Base-by-base conservation (phyloP, 2,888 invertebrate genomes). In the Parascotia fuliginaria region DNA sequence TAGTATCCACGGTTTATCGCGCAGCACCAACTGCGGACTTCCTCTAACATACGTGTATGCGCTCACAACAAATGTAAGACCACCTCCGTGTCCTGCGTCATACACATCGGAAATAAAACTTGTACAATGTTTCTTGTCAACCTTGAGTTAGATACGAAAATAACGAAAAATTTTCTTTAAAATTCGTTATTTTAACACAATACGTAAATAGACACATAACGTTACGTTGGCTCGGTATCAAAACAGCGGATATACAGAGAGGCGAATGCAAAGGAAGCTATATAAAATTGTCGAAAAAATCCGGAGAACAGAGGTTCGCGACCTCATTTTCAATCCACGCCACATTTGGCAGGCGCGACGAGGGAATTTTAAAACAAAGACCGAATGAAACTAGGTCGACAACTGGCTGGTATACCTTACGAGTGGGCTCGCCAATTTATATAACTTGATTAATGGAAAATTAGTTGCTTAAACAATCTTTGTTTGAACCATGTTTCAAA, bases 311-410 rank as follows among this genome's bases (percentile, higher is more conserved):
- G 59, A 41, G 59, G 63, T 60, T 69, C 74, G 70, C 75, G 79
- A 78, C 81, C 83, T 61, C 69, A 60, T 65, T 68, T 65, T 60
- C 62, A 58, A 73, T 73, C 70, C 69, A 64, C 70, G 67, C 70
- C 71, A 77, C 77, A 79, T 84, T 85, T 84, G 85, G 83, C 83
- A 81, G 56, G 67, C 76, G 72, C 75, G 70, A 50, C 65, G 65
- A 70, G 66, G 70, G 67, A 77, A 75, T 79, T 81, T 83, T 81
- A 78, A 82, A 84, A 85, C 84, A 84, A 82, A 76, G 79, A 64
- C 45, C 39, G 36, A 62, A 65, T 61, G 55, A 44, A 63, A 65
- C 48, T 61, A 44, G 70, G 65, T 60, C 60, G 62, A 54, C 48
- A 52, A 62, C 62, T 50, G 64, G 53, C 41, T 38, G 39, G 24